These are phyloP conservation scores for Paralvinella palmiformis DNA, from an alignment of 1,140 invertebrate species.

Conservation along the genomic window DNA sequence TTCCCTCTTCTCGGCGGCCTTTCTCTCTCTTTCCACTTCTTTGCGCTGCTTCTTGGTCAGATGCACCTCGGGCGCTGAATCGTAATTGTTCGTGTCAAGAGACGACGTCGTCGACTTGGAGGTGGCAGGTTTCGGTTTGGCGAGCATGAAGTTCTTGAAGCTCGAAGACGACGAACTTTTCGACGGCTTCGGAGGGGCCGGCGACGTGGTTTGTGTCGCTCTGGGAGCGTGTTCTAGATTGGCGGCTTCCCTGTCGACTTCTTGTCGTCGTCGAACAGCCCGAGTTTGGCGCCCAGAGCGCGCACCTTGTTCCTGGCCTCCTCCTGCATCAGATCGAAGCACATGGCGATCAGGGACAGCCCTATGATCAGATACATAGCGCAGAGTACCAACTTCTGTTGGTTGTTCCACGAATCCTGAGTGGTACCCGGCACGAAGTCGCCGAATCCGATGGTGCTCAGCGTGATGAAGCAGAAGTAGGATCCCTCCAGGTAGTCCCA, in stretches of 20 bases:
- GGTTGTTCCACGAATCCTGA: conserved; percentile 53
- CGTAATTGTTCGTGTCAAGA: too few relatives aligned
- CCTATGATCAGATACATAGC: conserved; percentile 66
- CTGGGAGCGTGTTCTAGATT: too few relatives aligned
- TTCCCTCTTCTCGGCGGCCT: background rate
- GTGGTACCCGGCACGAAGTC: conserved; percentile 83
- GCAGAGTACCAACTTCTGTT: conserved; percentile 39
- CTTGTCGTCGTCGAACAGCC: conserved; percentile 45
- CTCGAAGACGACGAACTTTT: too few relatives aligned
- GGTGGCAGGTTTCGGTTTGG: too few relatives aligned
- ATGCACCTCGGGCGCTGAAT: too few relatives aligned
- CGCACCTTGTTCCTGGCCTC: conserved; percentile 71
- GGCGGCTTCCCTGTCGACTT: too few relatives aligned
- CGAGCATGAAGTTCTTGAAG: too few relatives aligned
- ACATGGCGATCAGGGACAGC: conserved; percentile 93
- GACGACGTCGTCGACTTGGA: too few relatives aligned
- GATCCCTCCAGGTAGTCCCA: conserved; percentile 87
- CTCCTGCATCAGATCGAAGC: conserved; percentile 96
- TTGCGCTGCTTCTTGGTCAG: background rate
- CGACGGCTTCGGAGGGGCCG: too few relatives aligned
- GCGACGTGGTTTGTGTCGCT: too few relatives aligned
- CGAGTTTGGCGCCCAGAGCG: conserved; percentile 54
- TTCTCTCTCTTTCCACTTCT: background rate
- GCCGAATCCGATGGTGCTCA: conserved; percentile 80
- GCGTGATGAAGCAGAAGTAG: conserved; percentile 89